phyloP scores from a whole-genome alignment of 1,140 invertebrate genomes.

The Drosophila fuyamai region DNA sequence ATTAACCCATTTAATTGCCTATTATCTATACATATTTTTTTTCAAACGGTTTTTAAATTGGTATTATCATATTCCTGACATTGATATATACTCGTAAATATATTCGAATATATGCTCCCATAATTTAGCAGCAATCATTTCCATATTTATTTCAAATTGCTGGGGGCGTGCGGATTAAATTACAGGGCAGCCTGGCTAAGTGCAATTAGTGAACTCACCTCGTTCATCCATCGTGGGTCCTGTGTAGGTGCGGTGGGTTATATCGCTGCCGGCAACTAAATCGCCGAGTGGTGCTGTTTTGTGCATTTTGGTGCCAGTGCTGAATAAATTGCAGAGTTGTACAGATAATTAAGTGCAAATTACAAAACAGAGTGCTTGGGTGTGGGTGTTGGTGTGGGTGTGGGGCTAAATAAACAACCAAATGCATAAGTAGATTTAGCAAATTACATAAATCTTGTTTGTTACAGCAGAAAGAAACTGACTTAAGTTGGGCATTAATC shows the following conservation, averaged over 20 bases:
- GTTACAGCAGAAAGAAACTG: constrained; percentile 43
- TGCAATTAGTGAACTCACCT: constrained; percentile 69
- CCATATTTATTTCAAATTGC: constrained; percentile 21
- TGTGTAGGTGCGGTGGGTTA: constrained; percentile 79
- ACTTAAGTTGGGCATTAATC: constrained; percentile 61
- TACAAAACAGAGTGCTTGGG: constrained; percentile 17
- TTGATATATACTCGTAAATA: neutral
- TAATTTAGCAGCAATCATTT: constrained; percentile 2
- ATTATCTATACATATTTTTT: no score
- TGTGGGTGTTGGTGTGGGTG: neutral
- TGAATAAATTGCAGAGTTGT: constrained; percentile 57
- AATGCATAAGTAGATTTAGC: constrained; percentile 42
- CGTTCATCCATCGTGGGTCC: constrained; percentile 72
- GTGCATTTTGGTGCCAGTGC: constrained; percentile 80
- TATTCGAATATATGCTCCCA: neutral
- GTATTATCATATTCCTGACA: neutral
- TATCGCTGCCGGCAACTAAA: constrained; percentile 78
- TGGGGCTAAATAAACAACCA: constrained; percentile 4
- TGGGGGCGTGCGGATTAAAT: neutral
- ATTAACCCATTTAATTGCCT: no score
- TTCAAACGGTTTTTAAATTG: neutral
- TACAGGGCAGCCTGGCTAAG: constrained; percentile 30
- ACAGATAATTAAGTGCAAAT: constrained; percentile 62
- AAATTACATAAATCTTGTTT: constrained; percentile 48
- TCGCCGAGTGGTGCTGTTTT: constrained; percentile 74